Base-by-base conservation (phyloP, 1,140 invertebrate genomes). In the Dysdera silvatica region DNA sequence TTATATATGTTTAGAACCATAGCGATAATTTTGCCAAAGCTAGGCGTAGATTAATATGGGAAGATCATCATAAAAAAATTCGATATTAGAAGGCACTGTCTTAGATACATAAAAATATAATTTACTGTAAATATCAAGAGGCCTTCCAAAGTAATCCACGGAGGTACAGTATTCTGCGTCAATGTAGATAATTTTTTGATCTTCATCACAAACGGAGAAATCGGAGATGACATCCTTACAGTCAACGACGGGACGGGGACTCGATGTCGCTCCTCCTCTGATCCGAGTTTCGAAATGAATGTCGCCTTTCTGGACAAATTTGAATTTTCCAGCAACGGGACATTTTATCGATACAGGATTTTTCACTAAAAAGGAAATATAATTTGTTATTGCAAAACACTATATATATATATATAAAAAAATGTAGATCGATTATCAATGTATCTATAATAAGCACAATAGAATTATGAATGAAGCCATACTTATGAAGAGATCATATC, bases 161-260 rank as follows among this genome's bases (percentile, higher is more conserved):
- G 91, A 89, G 5, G 95, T 79, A 75, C 95, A 98, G 70, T 95
- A 95, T 66, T 89, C 93, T 72, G 94, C 92, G 77, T 98, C 94
- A 43, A 98, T 86, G 20, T 85, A 82, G 68, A 96, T 86, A 73
- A 91, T 90, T 73, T 95, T 95, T 73, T 95, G 91, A 75, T 96
- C 92, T 3, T 85, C 85, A 78, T 90, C 90, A 73, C 91, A 95
- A 2, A 93, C 89, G 0, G 89, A 93, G 70, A 97, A 89, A 77
- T 97, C 94, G 7, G 91, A 94, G 66, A 95, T 91, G 70, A 92
- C 92, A 71, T 91, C 80, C 77, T 94, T 90, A 73, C 94, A 97
- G 72, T 94, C 89, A 58, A 91, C 85, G 74, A 91, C 91, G 3
- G 92, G 91, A 69, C 93, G 82, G 20, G 94, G 94, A 71, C 88